Evolutionary conservation across 1,140 invertebrate species (phyloP).

Genomic region (Branchinecta lindahli): DNA sequence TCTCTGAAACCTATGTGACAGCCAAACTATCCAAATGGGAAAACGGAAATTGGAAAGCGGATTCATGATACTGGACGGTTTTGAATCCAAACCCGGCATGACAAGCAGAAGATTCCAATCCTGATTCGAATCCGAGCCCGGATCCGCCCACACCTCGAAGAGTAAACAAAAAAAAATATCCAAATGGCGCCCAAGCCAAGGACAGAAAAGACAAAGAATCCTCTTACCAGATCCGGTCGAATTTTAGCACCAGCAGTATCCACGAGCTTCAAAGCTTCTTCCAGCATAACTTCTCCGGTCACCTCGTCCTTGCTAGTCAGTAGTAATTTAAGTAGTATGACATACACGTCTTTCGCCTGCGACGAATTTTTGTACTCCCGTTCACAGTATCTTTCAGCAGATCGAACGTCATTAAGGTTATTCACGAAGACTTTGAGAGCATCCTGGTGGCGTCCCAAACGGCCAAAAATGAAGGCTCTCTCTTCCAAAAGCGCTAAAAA

Average conservation of each 20-base stretch:
- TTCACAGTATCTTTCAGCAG: constrained; percentile 74
- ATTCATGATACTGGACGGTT: no score
- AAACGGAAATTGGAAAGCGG: no score
- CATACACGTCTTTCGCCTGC: constrained; percentile 16
- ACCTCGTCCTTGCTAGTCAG: constrained; percentile 17
- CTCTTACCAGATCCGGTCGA: constrained; percentile 13
- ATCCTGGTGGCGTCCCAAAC: constrained; percentile 72
- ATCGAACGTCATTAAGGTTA: constrained; percentile 55
- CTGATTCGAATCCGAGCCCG: no score
- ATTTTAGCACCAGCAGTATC: constrained; percentile 20
- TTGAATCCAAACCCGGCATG: no score
- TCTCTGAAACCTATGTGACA: no score
- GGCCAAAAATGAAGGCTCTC: constrained; percentile 74
- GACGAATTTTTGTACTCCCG: constrained; percentile 28
- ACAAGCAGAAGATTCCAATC: no score
- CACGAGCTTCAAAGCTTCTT: constrained; percentile 17
- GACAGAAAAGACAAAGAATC: neutral
- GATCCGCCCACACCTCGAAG: neutral
- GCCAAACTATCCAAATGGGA: no score
- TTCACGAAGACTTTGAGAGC: constrained; percentile 79
- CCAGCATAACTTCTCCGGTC: constrained; percentile 14
- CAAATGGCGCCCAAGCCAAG: neutral
- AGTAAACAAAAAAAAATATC: neutral
- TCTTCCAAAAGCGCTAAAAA: constrained; percentile 66
- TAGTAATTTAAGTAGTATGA: constrained; percentile 13